Conservation (phyloP, 2,797 vertebrate genomes). For the Rhynchonycteris naso region DNA sequence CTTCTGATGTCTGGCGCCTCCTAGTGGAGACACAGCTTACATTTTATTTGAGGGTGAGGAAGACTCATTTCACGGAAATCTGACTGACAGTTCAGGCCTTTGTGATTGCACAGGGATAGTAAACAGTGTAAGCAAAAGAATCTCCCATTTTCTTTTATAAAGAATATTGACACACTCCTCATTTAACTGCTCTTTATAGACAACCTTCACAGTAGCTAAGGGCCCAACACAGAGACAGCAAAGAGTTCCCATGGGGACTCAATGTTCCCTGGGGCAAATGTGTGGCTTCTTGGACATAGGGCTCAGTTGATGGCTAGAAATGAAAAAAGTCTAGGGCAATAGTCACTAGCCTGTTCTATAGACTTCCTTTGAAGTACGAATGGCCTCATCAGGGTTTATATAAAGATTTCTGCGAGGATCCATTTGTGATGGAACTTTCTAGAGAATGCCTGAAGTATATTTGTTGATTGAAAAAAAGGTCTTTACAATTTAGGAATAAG, state of each 20-base stretch:
- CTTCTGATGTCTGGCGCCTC: background rate
- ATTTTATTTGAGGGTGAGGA: background rate
- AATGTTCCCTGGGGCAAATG: background rate
- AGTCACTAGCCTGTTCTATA: background rate
- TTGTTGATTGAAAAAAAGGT: background rate
- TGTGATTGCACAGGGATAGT: background rate
- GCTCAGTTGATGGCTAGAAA: constrained; percentile 6
- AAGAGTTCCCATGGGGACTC: background rate
- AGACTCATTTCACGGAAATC: background rate
- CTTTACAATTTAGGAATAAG: constrained; percentile 12
- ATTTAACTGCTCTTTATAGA: background rate
- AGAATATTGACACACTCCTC: background rate
- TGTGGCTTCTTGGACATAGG: background rate
- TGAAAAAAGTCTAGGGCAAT: background rate
- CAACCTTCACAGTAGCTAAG: background rate
- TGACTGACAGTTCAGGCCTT: background rate
- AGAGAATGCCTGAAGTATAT: background rate
- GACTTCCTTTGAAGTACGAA: background rate
- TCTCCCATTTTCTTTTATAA: background rate
- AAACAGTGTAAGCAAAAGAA: background rate
- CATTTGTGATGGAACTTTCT: background rate
- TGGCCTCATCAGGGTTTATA: background rate
- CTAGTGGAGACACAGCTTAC: background rate
- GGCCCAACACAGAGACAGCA: background rate
- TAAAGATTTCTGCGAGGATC: background rate